Conservation (phyloP, 2,888 invertebrate species). For the Agrochola litura region DNA sequence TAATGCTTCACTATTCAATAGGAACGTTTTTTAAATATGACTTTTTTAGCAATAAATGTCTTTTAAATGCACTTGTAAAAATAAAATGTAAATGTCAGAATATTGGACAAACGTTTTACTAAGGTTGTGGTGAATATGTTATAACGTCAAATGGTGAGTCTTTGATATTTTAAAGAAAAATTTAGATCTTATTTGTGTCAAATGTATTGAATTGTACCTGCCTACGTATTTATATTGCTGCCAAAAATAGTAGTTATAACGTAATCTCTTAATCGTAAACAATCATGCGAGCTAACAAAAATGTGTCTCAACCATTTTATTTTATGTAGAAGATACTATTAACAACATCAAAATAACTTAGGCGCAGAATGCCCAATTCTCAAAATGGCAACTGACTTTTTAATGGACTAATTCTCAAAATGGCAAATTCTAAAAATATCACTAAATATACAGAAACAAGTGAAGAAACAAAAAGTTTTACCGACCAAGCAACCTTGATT, state of each 20-base stretch:
- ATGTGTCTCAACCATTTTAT: not conserved
- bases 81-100: conserved; percentile 4
- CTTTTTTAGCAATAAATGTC: conserved; percentile 16
- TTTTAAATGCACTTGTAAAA: conserved; percentile 21
- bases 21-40: conserved; percentile 2
- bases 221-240: not conserved
- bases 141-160: not conserved
- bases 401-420: too few relatives aligned
- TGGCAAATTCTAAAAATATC: not conserved
- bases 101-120: not conserved
- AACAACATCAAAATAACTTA: not conserved
- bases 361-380: too few relatives aligned
- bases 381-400: too few relatives aligned
- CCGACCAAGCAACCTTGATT: conserved; percentile 49
- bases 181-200: not conserved
- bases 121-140: not conserved
- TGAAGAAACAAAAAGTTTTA: conserved; percentile 13
- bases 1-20: conserved; percentile 28
- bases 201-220: not conserved
- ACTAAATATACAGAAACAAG: not conserved
- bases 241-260: not conserved
- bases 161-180: not conserved
- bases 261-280: not conserved
- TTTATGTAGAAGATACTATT: not conserved
- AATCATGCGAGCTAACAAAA: not conserved